These are phyloP conservation scores for Salmo trutta DNA, from an alignment of 2,797 vertebrate species.

Conservation along the genomic window DNA sequence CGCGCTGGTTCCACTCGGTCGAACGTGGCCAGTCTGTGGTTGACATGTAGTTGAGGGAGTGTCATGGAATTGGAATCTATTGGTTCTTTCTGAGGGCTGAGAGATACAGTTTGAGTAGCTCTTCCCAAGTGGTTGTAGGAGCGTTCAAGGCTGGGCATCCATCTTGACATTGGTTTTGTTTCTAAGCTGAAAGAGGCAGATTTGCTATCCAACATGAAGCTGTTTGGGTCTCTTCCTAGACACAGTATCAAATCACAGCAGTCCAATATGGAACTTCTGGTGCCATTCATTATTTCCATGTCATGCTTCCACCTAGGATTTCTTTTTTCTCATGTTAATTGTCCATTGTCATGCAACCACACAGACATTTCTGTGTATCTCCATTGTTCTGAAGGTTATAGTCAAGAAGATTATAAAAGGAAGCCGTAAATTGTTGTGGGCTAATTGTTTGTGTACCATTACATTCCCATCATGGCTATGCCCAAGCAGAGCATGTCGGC, in stretches of 20 bases:
- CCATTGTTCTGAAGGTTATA: not conserved
- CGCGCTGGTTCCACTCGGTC: not conserved
- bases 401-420: not conserved
- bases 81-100: not conserved
- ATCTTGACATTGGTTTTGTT: not conserved
- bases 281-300: not conserved
- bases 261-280: not conserved
- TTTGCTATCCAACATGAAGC: not conserved
- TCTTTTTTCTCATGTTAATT: not conserved
- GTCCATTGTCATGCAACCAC: not conserved
- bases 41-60: not conserved
- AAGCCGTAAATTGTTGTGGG: not conserved
- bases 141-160: not conserved
- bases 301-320: not conserved
- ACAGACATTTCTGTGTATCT: not conserved
- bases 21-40: not conserved
- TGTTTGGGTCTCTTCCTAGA: not conserved
- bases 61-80: not conserved
- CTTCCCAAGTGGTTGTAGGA: not conserved
- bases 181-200: not conserved
- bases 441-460: not conserved
- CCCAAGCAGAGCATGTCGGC: not conserved
- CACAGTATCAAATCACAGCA: not conserved
- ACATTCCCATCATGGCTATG: not conserved
- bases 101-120: not conserved